phyloP scores from a whole-genome alignment of 2,888 invertebrate genomes.

The Cetonia aurata region DNA sequence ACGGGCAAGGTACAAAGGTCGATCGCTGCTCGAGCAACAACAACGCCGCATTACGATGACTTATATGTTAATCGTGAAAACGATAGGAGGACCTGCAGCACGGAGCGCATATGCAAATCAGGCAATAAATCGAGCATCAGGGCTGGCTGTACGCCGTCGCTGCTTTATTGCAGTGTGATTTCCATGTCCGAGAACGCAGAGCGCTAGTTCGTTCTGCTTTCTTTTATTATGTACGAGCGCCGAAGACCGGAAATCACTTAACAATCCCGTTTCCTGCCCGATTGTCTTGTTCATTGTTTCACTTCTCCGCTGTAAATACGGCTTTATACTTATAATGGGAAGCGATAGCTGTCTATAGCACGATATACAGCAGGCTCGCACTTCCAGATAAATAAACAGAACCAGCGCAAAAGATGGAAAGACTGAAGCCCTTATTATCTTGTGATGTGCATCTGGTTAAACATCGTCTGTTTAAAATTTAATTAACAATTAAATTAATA shows the following conservation, averaged over 20 bases:
- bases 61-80: slow-evolving; percentile 32
- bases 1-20: slow-evolving; percentile 13
- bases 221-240: slow-evolving; percentile 12
- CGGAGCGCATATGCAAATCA: slow-evolving; percentile 19
- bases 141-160: neutral
- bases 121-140: slow-evolving; percentile 33
- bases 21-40: slow-evolving; percentile 8
- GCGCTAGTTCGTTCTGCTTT: slow-evolving; percentile 20
- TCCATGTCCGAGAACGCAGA: slow-evolving; percentile 7
- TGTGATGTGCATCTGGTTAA: no score
- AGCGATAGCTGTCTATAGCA: slow-evolving; percentile 21
- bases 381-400: slow-evolving; percentile 16
- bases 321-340: slow-evolving; percentile 26
- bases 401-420: neutral
- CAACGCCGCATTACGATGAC: slow-evolving; percentile 22
- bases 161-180: slow-evolving; percentile 32
- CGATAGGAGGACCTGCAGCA: neutral
- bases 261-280: slow-evolving; percentile 33
- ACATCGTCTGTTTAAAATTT: no score
- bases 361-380: neutral
- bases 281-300: slow-evolving; percentile 38
- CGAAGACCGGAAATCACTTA: slow-evolving; percentile 31
- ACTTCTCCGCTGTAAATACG: neutral
- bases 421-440: no score
- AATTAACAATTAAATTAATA: no score